phyloP scores from a whole-genome alignment of 1,140 invertebrate genomes.

The Atta cephalotes region DNA sequence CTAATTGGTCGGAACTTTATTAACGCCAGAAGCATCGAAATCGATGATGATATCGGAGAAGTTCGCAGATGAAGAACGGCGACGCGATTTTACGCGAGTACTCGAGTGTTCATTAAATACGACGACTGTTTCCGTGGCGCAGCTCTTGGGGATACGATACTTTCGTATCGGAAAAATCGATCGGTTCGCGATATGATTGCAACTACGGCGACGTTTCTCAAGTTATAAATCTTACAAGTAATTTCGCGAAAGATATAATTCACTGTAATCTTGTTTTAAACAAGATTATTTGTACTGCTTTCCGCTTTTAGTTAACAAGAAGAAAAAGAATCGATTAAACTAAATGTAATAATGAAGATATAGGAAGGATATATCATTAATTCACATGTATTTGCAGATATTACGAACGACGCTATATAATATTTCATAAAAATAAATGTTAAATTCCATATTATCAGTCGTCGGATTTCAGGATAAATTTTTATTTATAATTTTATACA shows the following conservation, averaged over 20 bases:
- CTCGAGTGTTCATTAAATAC: constrained; percentile 70
- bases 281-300: neutral
- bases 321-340: neutral
- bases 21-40: constrained; percentile 67
- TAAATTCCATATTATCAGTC: neutral
- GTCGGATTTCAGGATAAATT: neutral
- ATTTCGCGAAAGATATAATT: constrained; percentile 16
- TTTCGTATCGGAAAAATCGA: constrained; percentile 27
- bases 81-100: constrained; percentile 59
- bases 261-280: neutral
- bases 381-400: neutral
- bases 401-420: neutral
- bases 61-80: constrained; percentile 60
- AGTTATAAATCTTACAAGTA: constrained; percentile 9
- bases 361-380: neutral
- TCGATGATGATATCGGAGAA: constrained; percentile 39
- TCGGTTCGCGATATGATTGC: neutral
- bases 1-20: constrained; percentile 73
- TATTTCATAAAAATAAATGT: neutral
- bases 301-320: neutral
- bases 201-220: neutral
- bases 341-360: neutral
- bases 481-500: neutral
- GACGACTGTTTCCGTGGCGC: neutral
- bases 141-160: neutral